Base-by-base conservation (phyloP, 2,888 invertebrate species). In the Operophtera brumata region DNA sequence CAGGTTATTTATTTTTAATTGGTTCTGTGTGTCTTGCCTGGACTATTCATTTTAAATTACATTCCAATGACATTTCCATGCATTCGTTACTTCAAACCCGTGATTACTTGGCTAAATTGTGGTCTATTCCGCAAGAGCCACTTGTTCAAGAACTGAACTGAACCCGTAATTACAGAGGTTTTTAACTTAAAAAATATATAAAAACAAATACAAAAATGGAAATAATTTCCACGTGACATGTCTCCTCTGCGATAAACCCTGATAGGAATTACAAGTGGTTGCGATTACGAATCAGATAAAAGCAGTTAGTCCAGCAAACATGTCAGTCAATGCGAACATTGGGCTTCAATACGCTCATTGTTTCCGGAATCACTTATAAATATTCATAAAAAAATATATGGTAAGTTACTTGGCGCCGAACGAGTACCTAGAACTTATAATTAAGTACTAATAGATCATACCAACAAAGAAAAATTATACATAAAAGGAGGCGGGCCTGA, bases 341-440 rank as follows among this genome's bases (percentile, higher is more conserved):
- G 68, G 73, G 74, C 76, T 77, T 73, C 70, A 78, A 80, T 78
- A 71, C 67, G 67, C 67, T 74, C 77, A 80, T 86, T 86, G 84
- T 86, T 86, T 84, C 78, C 71, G 62, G 71, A 76, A 78, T 69
- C 64, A 68, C 72, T 81, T 77, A 84, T 86, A 82, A 86, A 86
- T 84, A 86, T 86, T 85, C 81, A 86, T 82, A 78, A 75, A 73
- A 80, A 84, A 80, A 78, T 85, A 85, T 85, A 82, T 73, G 71
- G 66, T 70, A 78, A 81, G 81, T 80, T 78, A 79, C 77, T 65
- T 70, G 67, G 72, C 41, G 68, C 73, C 70, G 69, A 67, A 73
- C 69, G 67, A 30, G 8, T 9, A n/a, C n/a, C n/a, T n/a, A n/a
- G n/a, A n/a, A n/a, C n/a, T n/a, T n/a, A n/a, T n/a, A n/a, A n/a